Evolutionary conservation across 2,797 vertebrate genomes (phyloP).

Genomic region (Scolopax rusticola): DNA sequence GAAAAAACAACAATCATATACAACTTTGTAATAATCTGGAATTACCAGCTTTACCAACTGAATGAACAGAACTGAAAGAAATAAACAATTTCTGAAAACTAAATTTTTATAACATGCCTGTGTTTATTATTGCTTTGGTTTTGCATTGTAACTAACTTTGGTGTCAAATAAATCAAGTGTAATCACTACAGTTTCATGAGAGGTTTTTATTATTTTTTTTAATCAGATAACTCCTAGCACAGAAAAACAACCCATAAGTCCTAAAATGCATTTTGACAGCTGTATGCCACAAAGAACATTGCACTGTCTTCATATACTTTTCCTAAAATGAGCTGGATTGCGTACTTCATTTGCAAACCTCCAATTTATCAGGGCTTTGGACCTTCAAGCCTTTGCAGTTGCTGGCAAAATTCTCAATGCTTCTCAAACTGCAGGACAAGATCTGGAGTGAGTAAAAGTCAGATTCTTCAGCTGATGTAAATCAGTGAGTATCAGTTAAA

Average conservation of each 20-base stretch:
- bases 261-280: constrained; percentile 10
- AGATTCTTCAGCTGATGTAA: background rate
- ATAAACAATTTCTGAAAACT: background rate
- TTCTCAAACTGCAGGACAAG: background rate
- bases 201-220: background rate
- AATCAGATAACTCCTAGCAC: background rate
- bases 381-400: background rate
- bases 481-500: background rate
- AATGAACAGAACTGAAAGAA: background rate
- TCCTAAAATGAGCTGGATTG: background rate
- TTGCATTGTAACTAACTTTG: background rate
- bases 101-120: background rate
- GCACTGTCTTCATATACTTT: background rate
- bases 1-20: background rate
- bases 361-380: background rate
- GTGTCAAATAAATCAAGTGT: background rate
- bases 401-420: background rate
- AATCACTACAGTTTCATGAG: background rate
- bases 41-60: background rate
- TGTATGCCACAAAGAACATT: background rate
- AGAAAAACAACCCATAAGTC: background rate
- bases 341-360: background rate
- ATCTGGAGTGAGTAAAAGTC: background rate
- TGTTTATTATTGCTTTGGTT: background rate
- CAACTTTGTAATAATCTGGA: background rate